These are phyloP conservation scores for Petroica traversi DNA, from an alignment of 2,113 vertebrate genomes.

Conservation along the genomic window DNA sequence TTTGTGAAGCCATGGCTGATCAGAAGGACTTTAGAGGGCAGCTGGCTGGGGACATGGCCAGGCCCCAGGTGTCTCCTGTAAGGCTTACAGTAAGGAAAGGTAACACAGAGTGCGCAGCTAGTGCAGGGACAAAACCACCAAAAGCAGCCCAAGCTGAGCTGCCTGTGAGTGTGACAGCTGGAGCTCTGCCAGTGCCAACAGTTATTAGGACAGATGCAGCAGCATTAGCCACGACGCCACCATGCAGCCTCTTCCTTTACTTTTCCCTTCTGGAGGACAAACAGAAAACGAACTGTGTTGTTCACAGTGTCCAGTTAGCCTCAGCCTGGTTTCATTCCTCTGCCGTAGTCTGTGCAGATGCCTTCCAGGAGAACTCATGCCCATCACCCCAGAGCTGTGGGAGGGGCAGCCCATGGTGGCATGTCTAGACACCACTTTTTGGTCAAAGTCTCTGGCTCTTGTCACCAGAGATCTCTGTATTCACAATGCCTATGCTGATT, in stretches of 20 bases:
- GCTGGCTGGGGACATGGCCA: background rate
- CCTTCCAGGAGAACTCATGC: background rate
- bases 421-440: too few relatives aligned
- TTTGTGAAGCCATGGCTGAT: background rate
- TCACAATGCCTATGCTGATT: background rate
- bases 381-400: too few relatives aligned
- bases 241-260: background rate
- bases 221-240: fast-evolving
- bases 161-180: background rate
- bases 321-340: background rate
- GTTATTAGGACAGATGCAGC: background rate
- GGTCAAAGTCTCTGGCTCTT: fast-evolving
- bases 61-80: background rate
- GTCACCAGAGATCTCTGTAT: fast-evolving
- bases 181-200: background rate
- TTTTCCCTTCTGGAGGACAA: background rate
- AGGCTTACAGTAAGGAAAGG: background rate
- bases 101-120: background rate
- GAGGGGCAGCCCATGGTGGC: background rate
- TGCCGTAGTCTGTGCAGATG: fast-evolving
- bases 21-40: background rate
- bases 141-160: background rate
- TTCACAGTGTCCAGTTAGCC: background rate
- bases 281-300: fast-evolving
- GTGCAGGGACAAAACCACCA: background rate